These are phyloP conservation scores for Cydia fagiglandana DNA, from an alignment of 1,140 invertebrate genomes.

Conservation along the genomic window DNA sequence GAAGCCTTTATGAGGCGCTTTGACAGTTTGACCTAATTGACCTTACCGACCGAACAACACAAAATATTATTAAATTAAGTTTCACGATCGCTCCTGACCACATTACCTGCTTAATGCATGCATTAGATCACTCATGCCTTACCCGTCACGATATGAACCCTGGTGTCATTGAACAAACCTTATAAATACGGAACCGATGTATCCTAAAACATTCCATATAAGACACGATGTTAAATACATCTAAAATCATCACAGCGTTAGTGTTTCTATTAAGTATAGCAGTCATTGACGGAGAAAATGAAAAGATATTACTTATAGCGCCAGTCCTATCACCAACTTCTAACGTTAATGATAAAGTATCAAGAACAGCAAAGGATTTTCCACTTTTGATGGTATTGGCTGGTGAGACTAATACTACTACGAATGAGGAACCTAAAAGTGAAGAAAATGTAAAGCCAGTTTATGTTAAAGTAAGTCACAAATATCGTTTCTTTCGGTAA, in stretches of 20 bases:
- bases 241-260: constrained; percentile 30
- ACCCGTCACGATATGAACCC: constrained; percentile 48
- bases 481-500: not conserved
- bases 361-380: constrained; percentile 70
- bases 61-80: not conserved
- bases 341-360: constrained; percentile 44
- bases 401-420: constrained; percentile 38
- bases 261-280: constrained; percentile 29
- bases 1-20: too few relatives aligned
- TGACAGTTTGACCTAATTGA: too few relatives aligned
- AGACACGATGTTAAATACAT: constrained; percentile 40
- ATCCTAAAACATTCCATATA: constrained; percentile 37
- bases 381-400: constrained; percentile 57
- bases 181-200: constrained; percentile 56
- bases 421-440: constrained; percentile 33
- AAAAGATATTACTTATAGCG: constrained; percentile 46
- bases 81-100: not conserved
- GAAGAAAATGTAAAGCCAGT: constrained; percentile 44
- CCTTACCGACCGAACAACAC: too few relatives aligned
- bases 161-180: constrained; percentile 51
- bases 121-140: constrained; percentile 10
- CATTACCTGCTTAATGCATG: constrained; percentile 12
- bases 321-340: constrained; percentile 58
- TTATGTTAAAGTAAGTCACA: constrained; percentile 65
- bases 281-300: constrained; percentile 31